Evolutionary conservation across 2,888 invertebrate species (phyloP), one percentile per base, ranked within the genome.

Genomic region (Leptinotarsa tumamoca): DNA sequence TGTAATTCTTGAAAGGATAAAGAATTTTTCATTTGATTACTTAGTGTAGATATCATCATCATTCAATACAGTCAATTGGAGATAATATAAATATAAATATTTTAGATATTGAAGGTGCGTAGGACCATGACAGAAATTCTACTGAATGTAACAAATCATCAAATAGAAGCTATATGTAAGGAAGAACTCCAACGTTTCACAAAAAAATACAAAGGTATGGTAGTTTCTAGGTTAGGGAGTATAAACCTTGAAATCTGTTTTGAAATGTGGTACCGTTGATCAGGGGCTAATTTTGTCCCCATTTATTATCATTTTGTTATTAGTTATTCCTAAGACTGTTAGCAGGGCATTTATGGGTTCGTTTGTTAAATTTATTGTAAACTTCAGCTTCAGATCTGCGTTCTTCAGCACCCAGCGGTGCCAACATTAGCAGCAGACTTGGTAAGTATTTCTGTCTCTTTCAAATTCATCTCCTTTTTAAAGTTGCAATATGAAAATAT

Each of bases 41-140:
- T 33, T 33, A 10, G 33, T 33, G 13, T 43, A 43, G 10, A 10
- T 43, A 13, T 43, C 43, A 43, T 43, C 33, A 43, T 43, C 10
- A 43, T 43, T 43, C 33, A 33, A 7, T 33, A 7, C 7, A 2
- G 33, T 33, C 7, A 33, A 7, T 7, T 33, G 7, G 33, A 33
- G 51, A 51, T 51, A 51, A 51, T 51, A 17, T 3, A 33, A 33
- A 33, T 33, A 33, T 33, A 33, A 33, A 33, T 66, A 63, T 87
- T 88, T 74, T 89, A 96, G 96, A 97, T 98, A 96, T 89, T 95
- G 87, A 93, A 93, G 86, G 96, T 98, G 71, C 93, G 98, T 78
- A 92, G 94, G 79, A 94, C 95, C 82, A 91, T 98, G 89, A 98
- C 98, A 50, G 97, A 98, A 90, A 94, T 98, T 85, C 92, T 99